Percentiles rank a stretch among this genome's conserved stretches.
Conservation (phyloP, 2,888 invertebrate genomes). For the Hyposoter didymator region DNA sequence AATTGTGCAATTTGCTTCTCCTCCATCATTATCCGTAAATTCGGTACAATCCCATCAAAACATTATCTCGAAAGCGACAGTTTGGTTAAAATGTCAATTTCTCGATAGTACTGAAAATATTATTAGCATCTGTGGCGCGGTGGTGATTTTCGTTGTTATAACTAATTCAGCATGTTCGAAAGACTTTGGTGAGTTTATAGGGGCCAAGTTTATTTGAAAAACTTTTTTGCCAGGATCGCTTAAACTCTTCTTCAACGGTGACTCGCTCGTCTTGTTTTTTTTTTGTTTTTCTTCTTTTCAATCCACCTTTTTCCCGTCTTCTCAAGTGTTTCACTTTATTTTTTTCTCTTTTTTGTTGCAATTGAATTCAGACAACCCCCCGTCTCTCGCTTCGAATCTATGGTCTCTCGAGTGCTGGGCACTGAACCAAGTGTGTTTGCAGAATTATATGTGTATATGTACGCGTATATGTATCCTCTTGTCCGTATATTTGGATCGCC, state of each 20-base stretch:
- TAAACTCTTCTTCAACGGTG: slow-evolving; percentile 37
- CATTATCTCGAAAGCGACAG: background rate
- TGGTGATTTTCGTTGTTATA: background rate
- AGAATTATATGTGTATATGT: background rate
- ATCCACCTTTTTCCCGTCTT: slow-evolving; percentile 23
- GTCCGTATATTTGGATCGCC: slow-evolving; percentile 31
- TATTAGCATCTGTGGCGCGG: background rate
- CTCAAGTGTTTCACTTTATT: slow-evolving; percentile 33
- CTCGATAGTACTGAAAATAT: slow-evolving; percentile 9
- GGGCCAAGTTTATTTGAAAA: slow-evolving; percentile 51
- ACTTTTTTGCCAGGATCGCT: slow-evolving; percentile 53
- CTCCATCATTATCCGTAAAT: slow-evolving; percentile 10
- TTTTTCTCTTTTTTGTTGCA: slow-evolving; percentile 34
- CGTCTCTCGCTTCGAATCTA: slow-evolving; percentile 21
- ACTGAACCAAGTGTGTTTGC: slow-evolving; percentile 17
- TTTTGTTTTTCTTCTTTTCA: background rate
- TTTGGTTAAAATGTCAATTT: background rate
- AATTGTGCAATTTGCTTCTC: slow-evolving; percentile 77
- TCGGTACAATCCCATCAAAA: background rate
- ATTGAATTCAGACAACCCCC: slow-evolving; percentile 50
- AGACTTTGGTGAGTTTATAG: slow-evolving; percentile 21
- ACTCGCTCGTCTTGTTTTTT: slow-evolving; percentile 18
- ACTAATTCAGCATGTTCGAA: slow-evolving; percentile 6
- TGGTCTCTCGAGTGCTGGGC: slow-evolving; percentile 37
- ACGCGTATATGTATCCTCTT: slow-evolving; percentile 10